A percentile compares a stretch with the other conserved stretches of the same genome.
Conservation (phyloP, 2,888 invertebrate species). For the Ennomos quercinarius region DNA sequence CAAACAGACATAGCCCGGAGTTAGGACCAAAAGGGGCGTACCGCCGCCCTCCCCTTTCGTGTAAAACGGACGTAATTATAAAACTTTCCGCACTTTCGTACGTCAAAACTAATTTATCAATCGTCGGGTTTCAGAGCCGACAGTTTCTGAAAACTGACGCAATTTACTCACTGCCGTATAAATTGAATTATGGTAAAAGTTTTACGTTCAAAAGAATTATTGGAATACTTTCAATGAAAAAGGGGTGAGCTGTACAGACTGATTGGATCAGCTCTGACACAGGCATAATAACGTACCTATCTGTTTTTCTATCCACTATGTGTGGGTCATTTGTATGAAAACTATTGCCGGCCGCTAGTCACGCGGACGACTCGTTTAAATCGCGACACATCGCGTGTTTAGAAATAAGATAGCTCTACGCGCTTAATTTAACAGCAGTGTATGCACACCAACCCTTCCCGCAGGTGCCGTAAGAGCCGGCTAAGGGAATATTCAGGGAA, state of each 20-base stretch:
- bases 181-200: constrained; percentile 45
- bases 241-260: constrained; percentile 22
- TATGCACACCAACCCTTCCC: too few species aligned
- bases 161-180: constrained; percentile 35
- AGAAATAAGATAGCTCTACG: too few species aligned
- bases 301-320: background rate
- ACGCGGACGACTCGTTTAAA: too few species aligned
- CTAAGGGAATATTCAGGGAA: too few species aligned
- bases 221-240: constrained; percentile 29
- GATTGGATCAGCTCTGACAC: constrained; percentile 21
- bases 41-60: constrained; percentile 30
- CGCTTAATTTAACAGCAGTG: too few species aligned
- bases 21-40: constrained; percentile 32
- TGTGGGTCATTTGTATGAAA: too few species aligned
- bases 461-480: too few species aligned
- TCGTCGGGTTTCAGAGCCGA: constrained; percentile 32
- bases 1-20: constrained; percentile 36
- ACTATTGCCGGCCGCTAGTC: too few species aligned
- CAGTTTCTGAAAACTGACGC: constrained; percentile 31
- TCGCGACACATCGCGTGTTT: too few species aligned
- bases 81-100: constrained; percentile 39
- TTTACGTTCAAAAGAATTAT: constrained; percentile 37
- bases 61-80: constrained; percentile 42
- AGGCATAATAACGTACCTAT: constrained; percentile 3
- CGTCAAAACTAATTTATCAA: constrained; percentile 49